Evolutionary conservation across 2,888 invertebrate species (phyloP), one percentile per base, ranked within the genome.

Genomic region (Ochropacha duplaris): DNA sequence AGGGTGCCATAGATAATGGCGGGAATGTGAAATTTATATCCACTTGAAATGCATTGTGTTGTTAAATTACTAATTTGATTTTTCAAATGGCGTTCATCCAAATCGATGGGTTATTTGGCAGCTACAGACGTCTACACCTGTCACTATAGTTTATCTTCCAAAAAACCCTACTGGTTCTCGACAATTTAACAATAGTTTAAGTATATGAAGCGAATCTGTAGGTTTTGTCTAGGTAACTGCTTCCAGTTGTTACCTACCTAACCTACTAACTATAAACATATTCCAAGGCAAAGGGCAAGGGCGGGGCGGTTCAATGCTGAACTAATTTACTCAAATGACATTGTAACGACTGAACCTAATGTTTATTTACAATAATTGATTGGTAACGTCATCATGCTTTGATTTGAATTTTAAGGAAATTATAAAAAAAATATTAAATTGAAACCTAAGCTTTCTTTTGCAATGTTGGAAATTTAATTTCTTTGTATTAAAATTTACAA

Each of bases 81-180:
- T 71, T 44, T 44, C 19, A 19, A 19, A 16, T 89, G 90, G 90
- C 84, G 4, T 3, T 5, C 2, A 39, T 79, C 88, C 89, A 90
- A 89, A 88, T 84, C 78, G 84, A 79, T 70, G 69, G 79, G 81
- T 84, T 74, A 76, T 84, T 90, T 90, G 91, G 88, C 90, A 88
- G 82, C 74, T 75, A 2, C 5, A 79, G 79, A 82, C 72, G 68
- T 66, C 66, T 79, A 78, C 90, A 90, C 89, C 90, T 90, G 89
- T 85, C 79, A 72, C 72, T 77, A 77, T 75, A 66, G 78, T 79
- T 74, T 78, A 68, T 64, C n/a, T n/a, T n/a, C n/a, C n/a, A n/a
- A n/a, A n/a, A n/a, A n/a, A n/a, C n/a, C n/a, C n/a, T n/a, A n/a
- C n/a, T n/a, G n/a, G n/a, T n/a, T n/a, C n/a, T n/a, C n/a, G n/a